Evolutionary conservation across 2,113 vertebrate genomes (phyloP).

Genomic region (Speoplatyrhinus poulsoni): DNA sequence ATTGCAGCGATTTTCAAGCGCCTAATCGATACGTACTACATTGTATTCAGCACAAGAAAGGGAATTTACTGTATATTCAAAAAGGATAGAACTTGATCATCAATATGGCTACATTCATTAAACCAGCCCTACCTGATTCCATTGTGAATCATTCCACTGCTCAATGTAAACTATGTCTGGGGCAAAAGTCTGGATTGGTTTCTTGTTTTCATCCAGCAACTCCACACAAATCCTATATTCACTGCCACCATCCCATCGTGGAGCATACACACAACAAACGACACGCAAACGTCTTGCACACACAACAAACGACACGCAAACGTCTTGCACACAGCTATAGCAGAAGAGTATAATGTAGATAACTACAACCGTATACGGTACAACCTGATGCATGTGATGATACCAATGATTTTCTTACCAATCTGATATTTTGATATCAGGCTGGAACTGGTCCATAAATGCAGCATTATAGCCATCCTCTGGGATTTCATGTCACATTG

Average conservation of each 20-base stretch:
- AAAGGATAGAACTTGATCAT: too few relatives aligned
- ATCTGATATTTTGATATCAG: constrained; percentile 72
- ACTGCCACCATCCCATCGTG: constrained; percentile 72
- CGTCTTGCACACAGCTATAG: constrained; percentile 47
- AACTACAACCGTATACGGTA: too few relatives aligned
- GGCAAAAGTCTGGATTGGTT: constrained; percentile 35
- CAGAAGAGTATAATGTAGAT: too few relatives aligned
- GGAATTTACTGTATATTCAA: not conserved
- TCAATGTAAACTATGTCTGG: constrained; percentile 54
- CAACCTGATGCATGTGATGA: too few relatives aligned
- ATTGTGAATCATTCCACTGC: constrained; percentile 59
- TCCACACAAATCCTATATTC: constrained; percentile 66
- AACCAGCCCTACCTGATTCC: constrained; percentile 60
- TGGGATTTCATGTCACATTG: constrained; percentile 55
- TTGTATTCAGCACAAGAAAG: too few relatives aligned
- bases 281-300: constrained; percentile 50
- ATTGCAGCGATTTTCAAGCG: too few relatives aligned
- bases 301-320: constrained; percentile 23
- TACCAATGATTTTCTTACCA: constrained; percentile 63
- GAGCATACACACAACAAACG: constrained; percentile 64
- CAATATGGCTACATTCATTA: not conserved
- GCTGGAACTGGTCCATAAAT: constrained; percentile 72
- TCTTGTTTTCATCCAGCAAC: constrained; percentile 59
- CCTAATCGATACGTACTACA: too few relatives aligned
- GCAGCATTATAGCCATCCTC: constrained; percentile 68